These are phyloP conservation scores for Xestobium rufovillosum DNA, from an alignment of 2,888 invertebrate genomes.

Conservation along the genomic window DNA sequence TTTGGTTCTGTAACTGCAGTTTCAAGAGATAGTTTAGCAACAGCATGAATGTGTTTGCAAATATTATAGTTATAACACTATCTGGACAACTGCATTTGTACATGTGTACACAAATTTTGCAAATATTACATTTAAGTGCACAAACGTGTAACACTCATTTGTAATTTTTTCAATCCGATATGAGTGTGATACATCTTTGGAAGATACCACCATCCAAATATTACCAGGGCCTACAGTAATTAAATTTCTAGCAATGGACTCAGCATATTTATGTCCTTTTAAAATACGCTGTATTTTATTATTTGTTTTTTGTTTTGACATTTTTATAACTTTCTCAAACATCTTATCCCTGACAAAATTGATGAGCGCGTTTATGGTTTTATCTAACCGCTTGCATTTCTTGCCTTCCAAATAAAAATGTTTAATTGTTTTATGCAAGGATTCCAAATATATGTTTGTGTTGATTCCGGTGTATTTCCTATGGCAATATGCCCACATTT, in stretches of 20 bases:
- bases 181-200: constrained; percentile 7
- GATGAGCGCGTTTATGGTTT: no score
- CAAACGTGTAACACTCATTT: constrained; percentile 7
- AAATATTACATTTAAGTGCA: constrained; percentile 9
- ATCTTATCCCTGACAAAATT: no score
- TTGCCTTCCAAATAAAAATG: no score
- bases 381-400: no score
- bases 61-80: constrained; percentile 15
- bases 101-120: constrained; percentile 12
- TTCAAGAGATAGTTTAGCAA: no score
- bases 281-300: constrained; percentile 12
- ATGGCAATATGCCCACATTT: constrained; percentile 16
- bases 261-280: no score
- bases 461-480: constrained; percentile 15
- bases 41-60: constrained; percentile 16
- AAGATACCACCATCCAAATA: constrained; percentile 11
- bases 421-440: no score
- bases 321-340: no score
- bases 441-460: no score
- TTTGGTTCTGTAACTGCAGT: no score
- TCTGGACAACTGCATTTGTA: constrained; percentile 14
- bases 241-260: no score
- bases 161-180: constrained; percentile 11
- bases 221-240: constrained; percentile 10
- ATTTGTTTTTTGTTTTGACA: constrained; percentile 11